Conservation (phyloP, 2,113 vertebrate species). For the Solea senegalensis region DNA sequence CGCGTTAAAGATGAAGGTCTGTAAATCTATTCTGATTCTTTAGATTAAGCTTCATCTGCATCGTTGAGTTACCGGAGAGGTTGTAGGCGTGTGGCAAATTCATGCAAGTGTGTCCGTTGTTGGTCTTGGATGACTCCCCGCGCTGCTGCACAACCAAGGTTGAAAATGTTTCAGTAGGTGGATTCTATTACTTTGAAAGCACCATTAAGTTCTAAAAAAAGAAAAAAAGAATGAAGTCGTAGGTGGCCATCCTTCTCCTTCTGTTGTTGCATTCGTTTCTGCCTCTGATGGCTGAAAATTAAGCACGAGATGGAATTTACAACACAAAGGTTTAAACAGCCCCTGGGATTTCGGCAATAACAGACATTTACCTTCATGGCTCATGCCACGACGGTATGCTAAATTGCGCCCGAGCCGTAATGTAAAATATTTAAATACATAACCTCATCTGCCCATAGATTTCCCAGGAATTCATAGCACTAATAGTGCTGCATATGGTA, state of each 20-base stretch:
- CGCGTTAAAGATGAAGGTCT: neutral
- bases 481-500: conserved; percentile 33
- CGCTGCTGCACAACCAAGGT: neutral
- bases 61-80: neutral
- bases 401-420: conserved; percentile 25
- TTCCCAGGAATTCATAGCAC: conserved; percentile 14
- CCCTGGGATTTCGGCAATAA: conserved; percentile 18
- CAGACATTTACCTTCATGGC: conserved; percentile 24
- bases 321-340: conserved; percentile 33
- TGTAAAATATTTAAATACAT: conserved; percentile 38
- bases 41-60: neutral
- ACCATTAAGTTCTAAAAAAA: neutral
- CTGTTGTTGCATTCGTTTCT: neutral
- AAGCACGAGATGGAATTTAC: neutral
- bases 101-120: neutral
- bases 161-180: conserved; percentile 1
- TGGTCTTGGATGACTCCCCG: neutral
- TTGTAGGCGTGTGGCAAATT: neutral
- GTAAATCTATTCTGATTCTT: neutral
- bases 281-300: neutral
- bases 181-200: conserved; percentile 9
- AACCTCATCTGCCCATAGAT: conserved; percentile 2
- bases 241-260: neutral
- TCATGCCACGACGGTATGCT: conserved; percentile 8
- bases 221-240: neutral